Evolutionary conservation across 2,888 invertebrate genomes (phyloP).

Genomic region (Apomyelois bistriatella): DNA sequence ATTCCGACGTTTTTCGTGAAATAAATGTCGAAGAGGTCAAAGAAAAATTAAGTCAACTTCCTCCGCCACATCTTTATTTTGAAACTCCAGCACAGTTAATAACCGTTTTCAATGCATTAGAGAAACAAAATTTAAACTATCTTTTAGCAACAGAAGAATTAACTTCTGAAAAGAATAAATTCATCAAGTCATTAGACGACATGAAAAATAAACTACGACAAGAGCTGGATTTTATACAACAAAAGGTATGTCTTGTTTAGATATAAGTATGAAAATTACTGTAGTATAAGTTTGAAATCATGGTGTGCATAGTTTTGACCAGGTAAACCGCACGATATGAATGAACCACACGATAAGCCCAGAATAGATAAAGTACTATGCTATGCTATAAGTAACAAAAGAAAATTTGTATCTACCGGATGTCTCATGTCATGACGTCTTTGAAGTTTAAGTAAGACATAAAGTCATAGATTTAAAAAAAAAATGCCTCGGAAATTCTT

Average conservation of each 20-base stretch:
- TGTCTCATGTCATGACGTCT: too few species aligned
- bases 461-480: too few species aligned
- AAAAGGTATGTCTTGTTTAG: constrained; percentile 48
- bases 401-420: too few species aligned
- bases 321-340: too few species aligned
- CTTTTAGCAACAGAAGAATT: constrained; percentile 66
- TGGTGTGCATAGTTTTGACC: too few species aligned
- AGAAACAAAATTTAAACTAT: constrained; percentile 70
- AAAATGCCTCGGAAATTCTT: too few species aligned
- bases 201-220: constrained; percentile 45
- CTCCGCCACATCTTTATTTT: constrained; percentile 60
- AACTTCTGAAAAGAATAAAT: constrained; percentile 58
- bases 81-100: constrained; percentile 57
- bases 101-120: constrained; percentile 52
- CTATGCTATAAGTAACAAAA: too few species aligned
- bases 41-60: constrained; percentile 42
- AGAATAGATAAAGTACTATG: too few species aligned
- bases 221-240: constrained; percentile 55
- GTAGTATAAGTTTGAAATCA: too few species aligned
- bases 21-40: constrained; percentile 42
- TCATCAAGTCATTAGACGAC: constrained; percentile 47
- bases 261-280: too few species aligned
- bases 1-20: constrained; percentile 52
- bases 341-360: too few species aligned
- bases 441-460: too few species aligned